Evolutionary conservation across 2,888 invertebrate genomes (phyloP).

Genomic region (Orchesellides sinensis): DNA sequence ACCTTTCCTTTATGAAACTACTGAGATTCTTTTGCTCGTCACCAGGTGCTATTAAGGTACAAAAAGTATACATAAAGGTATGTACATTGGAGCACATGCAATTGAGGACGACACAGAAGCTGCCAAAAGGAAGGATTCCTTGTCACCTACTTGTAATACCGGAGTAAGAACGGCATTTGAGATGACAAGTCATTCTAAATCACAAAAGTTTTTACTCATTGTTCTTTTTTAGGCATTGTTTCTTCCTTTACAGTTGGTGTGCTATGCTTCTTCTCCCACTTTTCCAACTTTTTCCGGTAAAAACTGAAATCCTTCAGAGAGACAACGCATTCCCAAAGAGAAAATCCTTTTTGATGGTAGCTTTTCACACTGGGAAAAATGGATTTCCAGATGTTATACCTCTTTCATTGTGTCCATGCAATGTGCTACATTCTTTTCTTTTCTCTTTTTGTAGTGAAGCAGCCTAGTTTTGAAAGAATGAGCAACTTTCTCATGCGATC

Average conservation of each 20-base stretch:
- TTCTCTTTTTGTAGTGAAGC: not conserved
- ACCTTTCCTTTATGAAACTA: not conserved
- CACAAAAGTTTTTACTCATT: slow-evolving; percentile 25
- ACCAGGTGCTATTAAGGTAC: not conserved
- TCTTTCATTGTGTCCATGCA: slow-evolving; percentile 22
- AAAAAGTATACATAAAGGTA: not conserved
- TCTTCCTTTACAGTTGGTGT: too few relatives aligned
- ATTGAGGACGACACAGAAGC: not conserved
- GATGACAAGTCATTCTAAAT: slow-evolving; percentile 40
- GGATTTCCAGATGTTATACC: slow-evolving; percentile 11
- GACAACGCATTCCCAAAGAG: slow-evolving; percentile 20
- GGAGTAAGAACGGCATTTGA: slow-evolving; percentile 13
- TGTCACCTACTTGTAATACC: slow-evolving; percentile 25
- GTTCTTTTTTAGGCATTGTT: slow-evolving; percentile 22
- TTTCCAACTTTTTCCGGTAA: not conserved
- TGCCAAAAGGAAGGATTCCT: slow-evolving; percentile 6
- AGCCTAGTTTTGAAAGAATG: slow-evolving; percentile 12
- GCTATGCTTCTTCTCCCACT: too few relatives aligned
- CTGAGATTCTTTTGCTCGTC: not conserved
- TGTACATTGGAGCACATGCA: not conserved
- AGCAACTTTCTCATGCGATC: not conserved
- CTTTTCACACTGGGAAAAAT: slow-evolving; percentile 37
- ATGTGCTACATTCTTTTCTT: not conserved
- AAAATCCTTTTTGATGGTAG: slow-evolving; percentile 26
- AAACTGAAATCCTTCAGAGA: not conserved